Evolutionary conservation across 2,113 vertebrate species (phyloP), one percentile per base, ranked within the genome.

Genomic region (Ciconia maguari): DNA sequence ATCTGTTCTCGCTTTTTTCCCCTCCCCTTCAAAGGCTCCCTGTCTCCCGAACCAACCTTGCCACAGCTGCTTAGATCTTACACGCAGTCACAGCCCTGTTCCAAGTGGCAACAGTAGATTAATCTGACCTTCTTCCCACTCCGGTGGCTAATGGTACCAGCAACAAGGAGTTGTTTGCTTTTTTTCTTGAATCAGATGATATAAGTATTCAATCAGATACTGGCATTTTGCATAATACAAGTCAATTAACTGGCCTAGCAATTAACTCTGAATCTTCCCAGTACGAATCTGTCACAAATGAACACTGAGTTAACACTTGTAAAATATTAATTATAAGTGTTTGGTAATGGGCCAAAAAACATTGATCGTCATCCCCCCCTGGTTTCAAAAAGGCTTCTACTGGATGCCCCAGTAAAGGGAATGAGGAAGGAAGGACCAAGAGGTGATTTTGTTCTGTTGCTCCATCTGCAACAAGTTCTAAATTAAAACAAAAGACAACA

Each of bases 181-280:
- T 62, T 51, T 34, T 44, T 8, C 49, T 41, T 32, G 10, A 70
- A 57, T 89, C 16, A 15, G 64, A 68, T 1, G 64, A 68, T 1
- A 5, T 2, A n/a, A 76, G 69, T 10, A 16, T 81, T 89, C 57
- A 38, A 34, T 83, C 9, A 18, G 65, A 64, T 81, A 93, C 27
- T 61, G 89, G 89, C 65, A 22, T 79, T 89, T 96, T 38, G 38
- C 9, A 38, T 38, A 38, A 38, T 38, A 17, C 46, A 9, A 81
- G 57, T 93, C 85, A 86, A 90, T 95, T 90, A 90, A 76, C 49
- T 42, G 64, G 51, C 68, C 82, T 57, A 64, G 68, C 89, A 95
- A 93, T 92, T 92, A 90, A 84, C 65, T 91, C 80, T 46, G 68
- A 83, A 70, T 70, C 64, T 89, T 69, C 87, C 55, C 76, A 48